A percentile compares a stretch with the other conserved stretches of the same genome.
These are phyloP conservation scores for Pogonocichla stellata DNA, from an alignment of 2,113 vertebrate species.

Conservation along the genomic window DNA sequence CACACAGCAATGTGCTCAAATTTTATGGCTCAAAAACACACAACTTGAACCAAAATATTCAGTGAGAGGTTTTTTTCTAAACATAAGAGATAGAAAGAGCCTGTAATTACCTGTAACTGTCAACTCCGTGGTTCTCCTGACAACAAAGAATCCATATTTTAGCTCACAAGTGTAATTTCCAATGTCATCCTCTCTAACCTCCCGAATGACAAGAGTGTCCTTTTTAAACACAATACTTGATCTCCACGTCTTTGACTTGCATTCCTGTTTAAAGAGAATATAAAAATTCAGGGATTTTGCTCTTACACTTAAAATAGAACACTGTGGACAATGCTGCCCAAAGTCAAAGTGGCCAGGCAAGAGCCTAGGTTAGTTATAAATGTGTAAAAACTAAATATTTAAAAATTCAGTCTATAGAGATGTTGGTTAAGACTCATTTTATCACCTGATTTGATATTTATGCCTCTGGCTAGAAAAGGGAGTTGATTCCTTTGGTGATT, in stretches of 20 bases:
- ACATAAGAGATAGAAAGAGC: not conserved
- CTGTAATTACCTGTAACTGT: constrained; percentile 91
- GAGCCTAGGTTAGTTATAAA: not conserved
- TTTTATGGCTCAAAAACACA: not conserved
- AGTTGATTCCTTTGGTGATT: not conserved
- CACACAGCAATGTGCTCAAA: not conserved
- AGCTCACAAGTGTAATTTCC: constrained; percentile 98
- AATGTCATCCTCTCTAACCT: constrained; percentile 96
- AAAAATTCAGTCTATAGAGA: not conserved
- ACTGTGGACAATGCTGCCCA: not conserved
- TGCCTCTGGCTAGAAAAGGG: not conserved
- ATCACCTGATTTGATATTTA: not conserved
- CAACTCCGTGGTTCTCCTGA: constrained; percentile 93
- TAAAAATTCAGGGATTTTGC: not conserved
- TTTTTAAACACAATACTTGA: constrained; percentile 86
- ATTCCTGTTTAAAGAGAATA: constrained; percentile 82
- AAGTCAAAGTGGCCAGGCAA: not conserved
- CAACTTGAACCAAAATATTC: not conserved
- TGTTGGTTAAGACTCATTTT: not conserved
- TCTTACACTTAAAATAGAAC: not conserved
- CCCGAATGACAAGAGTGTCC: constrained; percentile 88
- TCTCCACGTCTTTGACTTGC: constrained; percentile 90
- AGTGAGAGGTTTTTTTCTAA: not conserved
- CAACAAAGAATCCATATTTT: constrained; percentile 92
- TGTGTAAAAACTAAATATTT: not conserved